Evolutionary conservation across 2,797 vertebrate genomes (phyloP), one percentile per base, ranked within the genome.

Genomic region (Champsocephalus esox): DNA sequence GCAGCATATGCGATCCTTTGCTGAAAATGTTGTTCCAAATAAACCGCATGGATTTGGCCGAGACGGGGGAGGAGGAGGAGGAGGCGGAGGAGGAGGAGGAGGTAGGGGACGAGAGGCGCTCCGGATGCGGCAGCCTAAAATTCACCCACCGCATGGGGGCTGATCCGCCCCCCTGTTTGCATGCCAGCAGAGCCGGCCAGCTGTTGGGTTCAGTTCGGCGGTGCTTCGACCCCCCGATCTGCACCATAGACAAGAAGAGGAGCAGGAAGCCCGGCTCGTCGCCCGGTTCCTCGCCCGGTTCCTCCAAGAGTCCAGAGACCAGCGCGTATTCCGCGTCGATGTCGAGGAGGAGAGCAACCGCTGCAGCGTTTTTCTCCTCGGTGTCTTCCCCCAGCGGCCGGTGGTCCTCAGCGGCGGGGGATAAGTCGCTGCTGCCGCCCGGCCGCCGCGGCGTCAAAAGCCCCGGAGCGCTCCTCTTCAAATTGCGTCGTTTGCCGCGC

Each of bases 1-100:
- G 98, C 98, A 99, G 98, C 97, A 99, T 99, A 99, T 99, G 98
- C 98, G 97, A 97, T 99, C 97, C 97, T 99, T 99, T 99, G 97
- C 97, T 99, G 97, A 98, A 98, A 97, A 99, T 98, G 97, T 98
- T 98, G 96, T 96, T 98, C 98, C 97, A 99, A 97, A 98, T 97
- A 98, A 99, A 98, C 97, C 98, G 97, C 98, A 98, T 99, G 97
- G 97, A 99, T 98, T 98, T 98, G 96, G 97, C 96, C 95, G 96
- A 92, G 79, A 85, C 79, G 12, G 84, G 68, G 83, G 85, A 70
- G 78, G 84, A 82, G 64, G 84, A 86, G 70, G 84, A 66, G 83
- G 85, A 70, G 77, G 84, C 81, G 58, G 84, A 86, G 70, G 82
- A 82, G 58, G 84, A 86, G 45, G 82, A 81, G 72, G 87, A 81